These are phyloP conservation scores for Pogonognathellus flavescens DNA, from an alignment of 1,140 invertebrate genomes.

Conservation along the genomic window DNA sequence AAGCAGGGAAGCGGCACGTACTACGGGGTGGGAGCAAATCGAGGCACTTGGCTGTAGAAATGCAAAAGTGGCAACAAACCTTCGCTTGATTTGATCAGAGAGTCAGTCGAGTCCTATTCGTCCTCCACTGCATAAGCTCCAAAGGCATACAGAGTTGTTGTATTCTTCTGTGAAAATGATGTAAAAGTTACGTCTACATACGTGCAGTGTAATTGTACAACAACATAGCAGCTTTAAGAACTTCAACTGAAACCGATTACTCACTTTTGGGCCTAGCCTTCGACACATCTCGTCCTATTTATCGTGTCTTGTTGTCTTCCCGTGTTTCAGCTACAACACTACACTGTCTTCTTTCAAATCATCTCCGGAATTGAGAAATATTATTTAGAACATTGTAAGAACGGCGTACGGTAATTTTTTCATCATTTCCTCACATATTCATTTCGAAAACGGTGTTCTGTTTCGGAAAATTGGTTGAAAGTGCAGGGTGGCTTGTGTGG, in stretches of 20 bases:
- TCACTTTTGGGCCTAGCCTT: slow-evolving; percentile 45
- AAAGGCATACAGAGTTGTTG: too few relatives aligned
- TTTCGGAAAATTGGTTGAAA: not conserved
- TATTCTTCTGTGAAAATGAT: too few relatives aligned
- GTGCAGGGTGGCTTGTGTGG: too few relatives aligned
- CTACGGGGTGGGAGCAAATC: too few relatives aligned
- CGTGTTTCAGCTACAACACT: slow-evolving; percentile 16
- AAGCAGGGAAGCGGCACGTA: too few relatives aligned
- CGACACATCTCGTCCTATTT: slow-evolving; percentile 31
- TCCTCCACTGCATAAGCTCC: too few relatives aligned
- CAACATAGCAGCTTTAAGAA: slow-evolving; percentile 10
- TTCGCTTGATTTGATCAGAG: too few relatives aligned
- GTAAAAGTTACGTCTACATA: too few relatives aligned
- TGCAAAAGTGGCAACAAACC: too few relatives aligned
- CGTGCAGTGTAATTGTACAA: not conserved
- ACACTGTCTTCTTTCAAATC: not conserved
- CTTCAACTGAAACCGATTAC: slow-evolving; percentile 43
- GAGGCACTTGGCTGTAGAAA: too few relatives aligned
- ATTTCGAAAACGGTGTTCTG: slow-evolving; percentile 9
- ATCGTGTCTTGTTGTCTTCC: slow-evolving; percentile 20
- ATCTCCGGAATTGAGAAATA: slow-evolving; percentile 19
- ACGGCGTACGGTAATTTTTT: slow-evolving; percentile 7
- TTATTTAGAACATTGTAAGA: slow-evolving; percentile 33
- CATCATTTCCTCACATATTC: not conserved
- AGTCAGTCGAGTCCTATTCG: too few relatives aligned